Evolutionary conservation across 2,113 vertebrate genomes (phyloP).

Genomic region (Panurus biarmicus): DNA sequence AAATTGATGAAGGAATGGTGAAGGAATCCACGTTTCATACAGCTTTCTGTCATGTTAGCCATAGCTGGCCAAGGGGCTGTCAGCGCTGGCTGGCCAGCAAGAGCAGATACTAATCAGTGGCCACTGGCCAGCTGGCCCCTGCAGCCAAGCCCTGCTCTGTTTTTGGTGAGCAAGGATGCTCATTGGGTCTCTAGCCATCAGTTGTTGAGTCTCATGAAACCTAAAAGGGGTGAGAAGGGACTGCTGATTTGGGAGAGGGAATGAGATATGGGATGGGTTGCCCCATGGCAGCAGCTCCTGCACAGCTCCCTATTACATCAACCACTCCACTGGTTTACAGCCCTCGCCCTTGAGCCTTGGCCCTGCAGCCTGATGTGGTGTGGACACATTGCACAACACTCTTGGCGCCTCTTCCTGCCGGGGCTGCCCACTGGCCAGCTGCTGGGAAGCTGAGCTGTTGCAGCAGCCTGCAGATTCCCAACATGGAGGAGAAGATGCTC

Average conservation of each 20-base stretch:
- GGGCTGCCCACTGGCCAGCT: background rate
- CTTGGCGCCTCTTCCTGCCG: fast-evolving
- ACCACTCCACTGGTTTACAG: background rate
- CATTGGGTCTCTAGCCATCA: background rate
- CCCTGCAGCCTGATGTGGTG: background rate
- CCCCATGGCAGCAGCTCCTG: background rate
- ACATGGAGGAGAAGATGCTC: background rate
- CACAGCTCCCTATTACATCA: background rate
- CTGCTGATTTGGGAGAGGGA: background rate
- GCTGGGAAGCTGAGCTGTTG: background rate
- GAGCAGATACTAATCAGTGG: background rate
- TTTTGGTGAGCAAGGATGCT: background rate
- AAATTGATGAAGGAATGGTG: background rate
- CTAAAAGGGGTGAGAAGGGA: background rate
- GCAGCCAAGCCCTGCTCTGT: background rate
- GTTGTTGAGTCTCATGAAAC: background rate
- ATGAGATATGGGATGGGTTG: background rate
- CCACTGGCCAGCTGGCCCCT: background rate
- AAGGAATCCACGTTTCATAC: background rate
- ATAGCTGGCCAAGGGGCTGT: background rate
- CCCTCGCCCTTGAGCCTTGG: conserved; percentile 46
- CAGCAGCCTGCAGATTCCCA: background rate
- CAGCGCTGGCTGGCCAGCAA: background rate
- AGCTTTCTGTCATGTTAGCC: background rate
- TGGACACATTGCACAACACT: background rate